Percentiles rank a stretch among this genome's conserved stretches.
phyloP scores from a whole-genome alignment of 2,888 invertebrate genomes.

The Leucoma salicis region DNA sequence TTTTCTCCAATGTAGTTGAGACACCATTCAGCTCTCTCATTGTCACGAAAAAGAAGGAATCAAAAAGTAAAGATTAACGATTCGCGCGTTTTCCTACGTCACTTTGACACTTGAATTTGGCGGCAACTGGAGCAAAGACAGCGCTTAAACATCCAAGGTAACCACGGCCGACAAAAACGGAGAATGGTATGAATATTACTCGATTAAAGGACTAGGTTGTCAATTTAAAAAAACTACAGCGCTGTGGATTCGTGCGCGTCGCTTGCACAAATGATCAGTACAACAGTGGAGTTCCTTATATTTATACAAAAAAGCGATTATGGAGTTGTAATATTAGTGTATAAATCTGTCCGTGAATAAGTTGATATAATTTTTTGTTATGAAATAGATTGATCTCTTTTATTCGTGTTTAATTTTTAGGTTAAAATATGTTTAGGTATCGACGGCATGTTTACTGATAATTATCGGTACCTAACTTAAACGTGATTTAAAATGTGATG shows the following conservation, averaged over 20 bases:
- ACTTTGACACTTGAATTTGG: slow-evolving; percentile 64
- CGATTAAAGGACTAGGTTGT: slow-evolving; percentile 18
- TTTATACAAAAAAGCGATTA: slow-evolving; percentile 41
- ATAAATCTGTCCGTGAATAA: background rate
- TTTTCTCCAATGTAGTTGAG: slow-evolving; percentile 54
- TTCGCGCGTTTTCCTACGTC: slow-evolving; percentile 72
- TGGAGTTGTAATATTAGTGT: background rate
- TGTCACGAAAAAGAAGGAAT: slow-evolving; percentile 32
- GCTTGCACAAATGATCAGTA: slow-evolving; percentile 33
- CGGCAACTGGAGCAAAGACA: slow-evolving; percentile 52
- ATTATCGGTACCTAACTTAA: too few species aligned
- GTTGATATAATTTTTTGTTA: slow-evolving; percentile 1
- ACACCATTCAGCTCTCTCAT: slow-evolving; percentile 71
- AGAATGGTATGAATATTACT: slow-evolving; percentile 27
- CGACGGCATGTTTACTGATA: too few species aligned
- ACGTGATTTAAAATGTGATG: too few species aligned
- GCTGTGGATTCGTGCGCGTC: slow-evolving; percentile 31
- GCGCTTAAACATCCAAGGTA: slow-evolving; percentile 59
- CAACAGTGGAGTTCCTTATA: slow-evolving; percentile 27
- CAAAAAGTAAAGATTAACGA: slow-evolving; percentile 26
- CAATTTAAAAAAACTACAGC: slow-evolving; percentile 16
- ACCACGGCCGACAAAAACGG: slow-evolving; percentile 47
- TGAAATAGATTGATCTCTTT: background rate
- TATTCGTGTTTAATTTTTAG: background rate
- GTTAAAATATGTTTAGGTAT: background rate